Evolutionary conservation across 1,140 invertebrate genomes (phyloP).

Genomic region (Drosophila funebris): DNA sequence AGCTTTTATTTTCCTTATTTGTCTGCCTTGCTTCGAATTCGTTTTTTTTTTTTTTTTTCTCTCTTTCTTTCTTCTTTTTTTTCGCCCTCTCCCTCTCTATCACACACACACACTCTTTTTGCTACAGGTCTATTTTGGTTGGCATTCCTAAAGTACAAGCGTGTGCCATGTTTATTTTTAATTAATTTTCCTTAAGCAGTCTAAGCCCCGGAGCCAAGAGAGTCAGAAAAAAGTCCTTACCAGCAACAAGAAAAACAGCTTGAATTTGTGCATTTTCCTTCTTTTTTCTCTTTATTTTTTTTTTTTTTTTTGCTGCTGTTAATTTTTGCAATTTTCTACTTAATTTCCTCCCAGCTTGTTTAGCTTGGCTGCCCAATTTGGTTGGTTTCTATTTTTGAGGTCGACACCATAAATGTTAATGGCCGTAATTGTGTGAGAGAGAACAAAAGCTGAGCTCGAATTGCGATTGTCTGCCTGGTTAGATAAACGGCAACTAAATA

Average conservation of each 20-base stretch:
- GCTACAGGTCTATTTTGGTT: slow-evolving; percentile 75
- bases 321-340: slow-evolving; percentile 80
- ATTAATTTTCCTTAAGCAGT: slow-evolving; percentile 82
- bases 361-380: slow-evolving; percentile 16
- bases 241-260: slow-evolving; percentile 15
- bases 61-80: background rate
- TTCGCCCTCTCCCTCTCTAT: slow-evolving; percentile 1
- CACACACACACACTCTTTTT: background rate
- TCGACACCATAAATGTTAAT: slow-evolving; percentile 67
- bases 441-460: slow-evolving; percentile 29
- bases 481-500: slow-evolving; percentile 16
- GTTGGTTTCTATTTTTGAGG: slow-evolving; percentile 40
- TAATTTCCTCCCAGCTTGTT: slow-evolving; percentile 69
- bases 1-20: slow-evolving; percentile 76
- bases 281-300: slow-evolving; percentile 12
- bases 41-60: slow-evolving; percentile 25
- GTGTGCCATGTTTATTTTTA: slow-evolving; percentile 82
- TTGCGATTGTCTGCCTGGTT: slow-evolving; percentile 25
- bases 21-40: slow-evolving; percentile 66
- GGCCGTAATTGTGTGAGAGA: slow-evolving; percentile 46
- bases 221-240: slow-evolving; percentile 17
- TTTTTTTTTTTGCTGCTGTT: slow-evolving; percentile 47
- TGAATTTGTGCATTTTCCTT: slow-evolving; percentile 43
- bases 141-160: slow-evolving; percentile 75
- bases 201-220: slow-evolving; percentile 56